These are phyloP conservation scores for Nemurella pictetii DNA, from an alignment of 2,888 invertebrate genomes.

Conservation along the genomic window DNA sequence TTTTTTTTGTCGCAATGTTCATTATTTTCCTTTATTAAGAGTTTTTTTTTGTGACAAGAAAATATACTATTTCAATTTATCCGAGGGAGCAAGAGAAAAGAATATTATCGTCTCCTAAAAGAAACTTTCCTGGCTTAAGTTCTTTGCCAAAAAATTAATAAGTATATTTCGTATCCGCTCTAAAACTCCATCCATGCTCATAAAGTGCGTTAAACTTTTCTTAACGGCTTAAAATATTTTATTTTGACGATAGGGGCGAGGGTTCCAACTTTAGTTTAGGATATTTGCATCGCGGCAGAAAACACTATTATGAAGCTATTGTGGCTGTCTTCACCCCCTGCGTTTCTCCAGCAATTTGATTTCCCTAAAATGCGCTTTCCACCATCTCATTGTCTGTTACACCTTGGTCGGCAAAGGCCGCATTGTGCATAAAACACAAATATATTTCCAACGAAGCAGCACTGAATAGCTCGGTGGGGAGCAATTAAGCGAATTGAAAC, in stretches of 20 bases:
- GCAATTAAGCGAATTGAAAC: neutral
- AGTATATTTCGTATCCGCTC: neutral
- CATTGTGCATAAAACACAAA: too few species aligned
- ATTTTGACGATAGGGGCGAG: too few species aligned
- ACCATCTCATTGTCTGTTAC: neutral
- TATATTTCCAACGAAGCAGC: neutral
- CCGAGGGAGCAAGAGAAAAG: neutral
- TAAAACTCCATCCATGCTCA: neutral
- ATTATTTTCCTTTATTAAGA: neutral
- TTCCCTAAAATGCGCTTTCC: neutral
- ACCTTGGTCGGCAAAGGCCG: neutral
- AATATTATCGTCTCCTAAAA: neutral
- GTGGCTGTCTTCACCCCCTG: too few species aligned
- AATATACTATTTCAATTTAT: neutral
- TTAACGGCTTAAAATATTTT: neutral
- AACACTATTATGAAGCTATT: too few species aligned
- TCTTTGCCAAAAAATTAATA: neutral
- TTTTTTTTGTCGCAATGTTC: neutral
- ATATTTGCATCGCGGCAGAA: neutral
- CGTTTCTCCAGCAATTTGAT: neutral
- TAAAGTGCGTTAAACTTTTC: neutral
- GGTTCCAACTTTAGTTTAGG: too few species aligned
- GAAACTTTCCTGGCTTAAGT: neutral
- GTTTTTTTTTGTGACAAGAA: neutral
- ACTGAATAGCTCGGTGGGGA: neutral